phyloP scores from a whole-genome alignment of 1,140 invertebrate genomes.

The Apis cerana region DNA sequence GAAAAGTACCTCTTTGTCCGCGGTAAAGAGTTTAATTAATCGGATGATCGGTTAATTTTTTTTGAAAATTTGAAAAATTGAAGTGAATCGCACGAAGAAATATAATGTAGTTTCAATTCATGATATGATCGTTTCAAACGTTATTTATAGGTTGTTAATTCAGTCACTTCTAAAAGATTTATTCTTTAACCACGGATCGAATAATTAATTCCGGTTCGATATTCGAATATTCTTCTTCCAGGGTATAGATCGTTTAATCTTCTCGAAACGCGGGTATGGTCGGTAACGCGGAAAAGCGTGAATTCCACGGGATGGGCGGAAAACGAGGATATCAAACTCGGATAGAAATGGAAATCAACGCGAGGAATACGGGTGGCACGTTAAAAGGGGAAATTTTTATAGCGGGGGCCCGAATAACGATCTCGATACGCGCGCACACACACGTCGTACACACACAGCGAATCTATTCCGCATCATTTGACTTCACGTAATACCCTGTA shows the following conservation, averaged over 20 bases:
- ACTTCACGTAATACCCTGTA: not conserved
- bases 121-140: too few species aligned
- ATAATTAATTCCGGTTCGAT: too few species aligned
- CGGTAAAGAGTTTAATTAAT: too few species aligned
- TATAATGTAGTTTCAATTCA: too few species aligned
- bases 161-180: too few species aligned
- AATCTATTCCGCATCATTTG: slow-evolving; percentile 6
- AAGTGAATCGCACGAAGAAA: too few species aligned
- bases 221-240: too few species aligned
- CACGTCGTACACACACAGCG: not conserved
- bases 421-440: not conserved
- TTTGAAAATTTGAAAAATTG: too few species aligned
- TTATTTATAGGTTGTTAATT: too few species aligned
- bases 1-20: too few species aligned
- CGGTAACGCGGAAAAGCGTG: not conserved
- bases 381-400: not conserved
- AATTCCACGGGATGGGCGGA: not conserved
- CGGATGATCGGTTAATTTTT: too few species aligned
- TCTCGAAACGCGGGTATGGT: not conserved
- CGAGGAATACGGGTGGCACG: not conserved
- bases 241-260: not conserved
- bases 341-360: not conserved
- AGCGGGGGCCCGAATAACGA: not conserved
- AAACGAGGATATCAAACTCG: not conserved
- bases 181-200: too few species aligned